These are phyloP conservation scores for Drosophila mimetica DNA, from an alignment of 2,888 invertebrate genomes.

Conservation along the genomic window DNA sequence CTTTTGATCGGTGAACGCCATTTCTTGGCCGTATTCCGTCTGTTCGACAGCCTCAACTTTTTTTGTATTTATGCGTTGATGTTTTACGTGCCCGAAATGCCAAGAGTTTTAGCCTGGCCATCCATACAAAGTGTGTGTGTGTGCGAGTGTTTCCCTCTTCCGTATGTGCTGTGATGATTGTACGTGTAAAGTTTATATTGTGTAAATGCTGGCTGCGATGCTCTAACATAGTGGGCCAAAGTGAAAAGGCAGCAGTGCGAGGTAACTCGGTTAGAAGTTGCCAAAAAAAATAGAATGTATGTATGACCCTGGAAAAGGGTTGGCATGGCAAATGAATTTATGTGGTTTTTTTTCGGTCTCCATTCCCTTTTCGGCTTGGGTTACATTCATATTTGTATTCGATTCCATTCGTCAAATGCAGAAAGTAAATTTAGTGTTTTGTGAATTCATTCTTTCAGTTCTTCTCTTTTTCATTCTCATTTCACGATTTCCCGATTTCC, in stretches of 20 bases:
- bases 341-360: conserved; percentile 49
- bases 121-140: conserved; percentile 24
- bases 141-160: conserved; percentile 15
- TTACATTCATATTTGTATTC: conserved; percentile 50
- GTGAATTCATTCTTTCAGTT: conserved; percentile 23
- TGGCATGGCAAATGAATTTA: conserved; percentile 66
- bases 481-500: conserved; percentile 20
- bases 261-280: conserved; percentile 27
- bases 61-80: conserved; percentile 77
- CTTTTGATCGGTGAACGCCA: conserved; percentile 44
- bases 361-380: conserved; percentile 5
- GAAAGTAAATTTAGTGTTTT: conserved; percentile 61
- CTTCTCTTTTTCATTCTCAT: conserved; percentile 45
- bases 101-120: conserved; percentile 14
- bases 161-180: conserved; percentile 42
- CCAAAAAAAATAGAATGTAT: conserved; percentile 24
- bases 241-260: conserved; percentile 25
- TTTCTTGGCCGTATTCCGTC: conserved; percentile 29
- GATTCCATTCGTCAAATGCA: conserved; percentile 67
- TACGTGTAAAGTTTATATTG: conserved; percentile 71
- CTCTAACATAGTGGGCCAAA: not conserved
- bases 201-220: conserved; percentile 50
- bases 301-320: conserved; percentile 57
- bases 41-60: conserved; percentile 53
- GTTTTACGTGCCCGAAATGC: conserved; percentile 78